phyloP scores from a whole-genome alignment of 1,140 invertebrate genomes.

The Zaprionus vittiger region DNA sequence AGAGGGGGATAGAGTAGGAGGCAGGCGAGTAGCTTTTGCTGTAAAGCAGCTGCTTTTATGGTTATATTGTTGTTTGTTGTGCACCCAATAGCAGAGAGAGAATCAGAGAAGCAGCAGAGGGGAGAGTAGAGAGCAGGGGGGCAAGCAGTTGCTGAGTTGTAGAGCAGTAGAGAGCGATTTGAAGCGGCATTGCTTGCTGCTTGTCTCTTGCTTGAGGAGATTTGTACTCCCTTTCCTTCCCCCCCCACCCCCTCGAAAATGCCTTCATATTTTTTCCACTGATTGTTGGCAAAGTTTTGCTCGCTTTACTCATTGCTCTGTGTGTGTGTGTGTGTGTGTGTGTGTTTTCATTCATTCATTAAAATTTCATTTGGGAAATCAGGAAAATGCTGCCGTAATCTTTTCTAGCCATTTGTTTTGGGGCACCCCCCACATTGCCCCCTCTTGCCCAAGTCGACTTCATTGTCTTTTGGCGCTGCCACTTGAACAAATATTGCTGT shows the following conservation, averaged over 20 bases:
- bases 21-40: conserved; percentile 19
- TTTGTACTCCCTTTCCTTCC: background rate
- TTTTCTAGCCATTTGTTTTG: conserved; percentile 68
- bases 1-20: conserved; percentile 1
- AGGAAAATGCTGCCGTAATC: conserved; percentile 75
- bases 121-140: background rate
- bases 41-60: conserved; percentile 45
- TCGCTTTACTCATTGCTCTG: conserved; percentile 8
- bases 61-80: conserved; percentile 29
- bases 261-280: conserved; percentile 19
- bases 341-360: conserved; percentile 68
- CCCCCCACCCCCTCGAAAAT: background rate
- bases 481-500: conserved; percentile 63
- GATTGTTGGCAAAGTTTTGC: conserved; percentile 43
- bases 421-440: background rate
- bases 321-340: conserved; percentile 9
- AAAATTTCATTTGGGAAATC: conserved; percentile 80
- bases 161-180: conserved; percentile 12
- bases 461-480: conserved; percentile 7
- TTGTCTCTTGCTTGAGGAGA: conserved; percentile 24
- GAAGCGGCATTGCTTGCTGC: conserved; percentile 4
- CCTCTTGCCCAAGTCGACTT: background rate
- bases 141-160: background rate
- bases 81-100: background rate
- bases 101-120: background rate